Percentiles rank a stretch among this genome's conserved stretches.
These are phyloP conservation scores for Eurois occulta DNA, from an alignment of 2,888 invertebrate species.

Conservation along the genomic window DNA sequence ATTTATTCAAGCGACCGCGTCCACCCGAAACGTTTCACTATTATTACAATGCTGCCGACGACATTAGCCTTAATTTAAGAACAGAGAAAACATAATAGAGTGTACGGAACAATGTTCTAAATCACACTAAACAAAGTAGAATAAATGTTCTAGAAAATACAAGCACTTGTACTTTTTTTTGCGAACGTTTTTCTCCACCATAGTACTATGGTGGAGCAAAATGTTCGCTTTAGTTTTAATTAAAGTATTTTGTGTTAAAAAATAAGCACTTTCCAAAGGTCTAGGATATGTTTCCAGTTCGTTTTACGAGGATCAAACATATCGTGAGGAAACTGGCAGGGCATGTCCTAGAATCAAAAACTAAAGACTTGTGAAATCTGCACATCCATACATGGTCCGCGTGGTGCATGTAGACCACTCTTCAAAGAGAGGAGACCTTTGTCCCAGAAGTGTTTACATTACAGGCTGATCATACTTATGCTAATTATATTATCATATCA, in stretches of 20 bases:
- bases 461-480: no score
- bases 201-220: not conserved
- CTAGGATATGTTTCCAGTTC: not conserved
- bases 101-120: constrained; percentile 20
- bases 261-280: not conserved
- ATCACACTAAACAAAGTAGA: constrained; percentile 7
- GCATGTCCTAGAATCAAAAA: no score
- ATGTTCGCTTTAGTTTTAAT: constrained; percentile 11
- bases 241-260: not conserved
- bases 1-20: not conserved
- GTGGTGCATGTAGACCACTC: no score
- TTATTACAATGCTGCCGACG: constrained; percentile 18
- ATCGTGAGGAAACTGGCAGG: no score
- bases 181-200: no score
- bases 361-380: no score
- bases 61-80: constrained; percentile 32
- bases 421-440: not conserved
- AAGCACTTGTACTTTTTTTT: no score
- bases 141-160: constrained; percentile 22
- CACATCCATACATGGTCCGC: no score
- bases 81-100: constrained; percentile 27
- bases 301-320: not conserved
- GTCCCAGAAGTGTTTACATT: not conserved
- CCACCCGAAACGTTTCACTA: not conserved
- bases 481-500: no score